Conservation (phyloP, 92 coral and sea anemone species). For the Epizoanthus stellaris region DNA sequence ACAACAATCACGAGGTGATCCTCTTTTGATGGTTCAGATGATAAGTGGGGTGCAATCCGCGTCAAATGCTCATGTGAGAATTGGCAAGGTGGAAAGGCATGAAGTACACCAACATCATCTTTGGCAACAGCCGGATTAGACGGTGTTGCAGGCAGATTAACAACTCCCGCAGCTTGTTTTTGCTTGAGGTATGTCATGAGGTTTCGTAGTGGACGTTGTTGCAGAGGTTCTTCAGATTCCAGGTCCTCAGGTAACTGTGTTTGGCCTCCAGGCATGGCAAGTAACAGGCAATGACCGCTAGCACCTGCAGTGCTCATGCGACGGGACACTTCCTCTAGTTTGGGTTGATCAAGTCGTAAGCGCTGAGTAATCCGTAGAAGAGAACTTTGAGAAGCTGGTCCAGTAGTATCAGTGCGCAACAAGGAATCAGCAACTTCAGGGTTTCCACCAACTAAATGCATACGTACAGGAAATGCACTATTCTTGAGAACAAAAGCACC, state of each 20-base stretch:
- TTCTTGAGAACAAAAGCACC: conserved; percentile 97
- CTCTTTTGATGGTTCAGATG: conserved; percentile 97
- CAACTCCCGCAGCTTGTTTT: conserved; percentile 99
- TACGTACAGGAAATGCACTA: conserved; percentile 99
- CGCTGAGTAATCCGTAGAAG: conserved; percentile 96
- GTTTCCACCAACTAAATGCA: conserved; percentile 99
- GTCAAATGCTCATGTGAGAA: conserved; percentile 99
- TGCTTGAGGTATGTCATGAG: conserved; percentile 98
- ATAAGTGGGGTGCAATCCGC: conserved; percentile 98
- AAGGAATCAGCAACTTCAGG: conserved; percentile 98
- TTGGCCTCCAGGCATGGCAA: conserved; percentile 99
- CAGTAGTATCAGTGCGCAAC: conserved; percentile 89
- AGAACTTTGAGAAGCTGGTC: conserved; percentile 75
- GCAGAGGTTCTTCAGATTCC: conserved; percentile 84
- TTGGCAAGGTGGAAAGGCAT: conserved; percentile 99
- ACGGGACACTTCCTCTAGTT: conserved; percentile 98
- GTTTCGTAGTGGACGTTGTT: conserved; percentile 98
- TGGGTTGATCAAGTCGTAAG: conserved; percentile 99
- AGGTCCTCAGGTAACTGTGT: conserved; percentile 80
- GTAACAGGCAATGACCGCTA: conserved; percentile 95
- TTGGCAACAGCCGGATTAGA: conserved; percentile 74
- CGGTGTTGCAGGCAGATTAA: conserved; percentile 87
- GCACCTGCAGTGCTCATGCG: conserved; percentile 99
- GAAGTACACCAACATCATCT: conserved; percentile 97
- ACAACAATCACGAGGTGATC: conserved; percentile 99